Base-by-base conservation (phyloP, 2,797 vertebrate species). In the Aplochiton taeniatus region DNA sequence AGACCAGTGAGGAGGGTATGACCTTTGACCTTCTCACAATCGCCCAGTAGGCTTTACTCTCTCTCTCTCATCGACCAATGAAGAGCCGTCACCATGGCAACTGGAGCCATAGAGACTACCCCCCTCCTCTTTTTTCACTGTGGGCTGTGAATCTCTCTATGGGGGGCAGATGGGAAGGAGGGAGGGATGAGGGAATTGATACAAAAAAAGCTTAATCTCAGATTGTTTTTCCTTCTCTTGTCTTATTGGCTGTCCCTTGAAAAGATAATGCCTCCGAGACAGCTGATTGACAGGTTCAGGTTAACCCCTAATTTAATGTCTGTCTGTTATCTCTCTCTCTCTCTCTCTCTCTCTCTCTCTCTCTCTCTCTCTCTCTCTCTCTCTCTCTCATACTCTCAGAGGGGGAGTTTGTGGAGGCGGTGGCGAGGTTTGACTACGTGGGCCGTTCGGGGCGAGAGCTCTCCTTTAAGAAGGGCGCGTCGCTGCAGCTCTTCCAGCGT, bases 391-490 rank as follows among this genome's bases (percentile, higher is more conserved):
- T 7, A 12, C 31, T 12, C 16, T 41, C 85, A 99, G 98, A 99
- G 73, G 94, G 94, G 0, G 98, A 99, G 81, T 93, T 92, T 1
- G 94, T 98, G 81, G 97, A 98, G 92, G 96, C 96, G 49, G 93
- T 97, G 77, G 98, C 98, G 49, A 96, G 95, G 89, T 99, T 98
- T 70, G 98, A 99, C 91, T 99, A 99, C 0, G 71, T 92, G 48
- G 98, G 98, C 66, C 95, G 98, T 51, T 96, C 96, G 0, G 95
- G 94, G 55, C 93, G 97, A 54, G 98, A 99, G 72, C 92, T 99
- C 65, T 95, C 96, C 74, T 99, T 99, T 85, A 98, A 98, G 91
- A 99, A 99, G 85, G 98, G 98, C 8, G 93, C 95, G 20, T 95
- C 94, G 0, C 88, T 99, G 81, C 94, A 96, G 80, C 93, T 99